Evolutionary conservation across 2,797 vertebrate species (phyloP), one percentile per base, ranked within the genome.

Genomic region (Xenops minutus): DNA sequence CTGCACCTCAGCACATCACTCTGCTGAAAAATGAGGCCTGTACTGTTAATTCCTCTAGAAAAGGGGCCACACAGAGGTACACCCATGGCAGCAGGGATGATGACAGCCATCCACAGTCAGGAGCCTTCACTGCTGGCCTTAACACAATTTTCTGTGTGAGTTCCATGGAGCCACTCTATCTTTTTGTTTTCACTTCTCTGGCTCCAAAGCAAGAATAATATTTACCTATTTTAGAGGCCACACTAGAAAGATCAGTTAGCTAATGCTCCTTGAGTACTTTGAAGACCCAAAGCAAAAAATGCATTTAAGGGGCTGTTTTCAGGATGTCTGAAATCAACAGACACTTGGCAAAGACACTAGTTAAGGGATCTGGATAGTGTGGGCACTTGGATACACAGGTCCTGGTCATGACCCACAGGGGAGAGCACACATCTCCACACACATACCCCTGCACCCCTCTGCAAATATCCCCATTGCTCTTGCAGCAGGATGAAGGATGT

Each of bases 201-300:
- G 54, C 64, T 92, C 12, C 39, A 72, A 29, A 89, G 34, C 43
- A 81, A 92, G 68, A 85, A 77, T 23, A 93, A 72, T 84, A 91
- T 89, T 96, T 89, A 75, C 39, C 67, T 86, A 4, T 87, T 91
- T 91, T 80, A 66, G 41, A 72, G 54, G 43, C 36, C 61, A 68
- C 76, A 23, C 16, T 62, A 39, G 39, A 58, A 91, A 87, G 64
- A 89, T 86, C 32, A 59, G 71, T 93, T 94, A 83, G 61, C 56
- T 82, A 76, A 59, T 39, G 64, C 54, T 82, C 5, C 5, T 39
- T 67, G 41, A 91, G 29, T 54, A 46, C 62, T 87, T 44, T 18
- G 44, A 85, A 71, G 75, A 71, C n/a, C 69, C 21, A 74, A 92
- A 87, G 41, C 48, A 90, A 66, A 44, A 89, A 86, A 89, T 29